Evolutionary conservation across 2,113 vertebrate species (phyloP).

Genomic region (Heterotilapia buettikoferi): DNA sequence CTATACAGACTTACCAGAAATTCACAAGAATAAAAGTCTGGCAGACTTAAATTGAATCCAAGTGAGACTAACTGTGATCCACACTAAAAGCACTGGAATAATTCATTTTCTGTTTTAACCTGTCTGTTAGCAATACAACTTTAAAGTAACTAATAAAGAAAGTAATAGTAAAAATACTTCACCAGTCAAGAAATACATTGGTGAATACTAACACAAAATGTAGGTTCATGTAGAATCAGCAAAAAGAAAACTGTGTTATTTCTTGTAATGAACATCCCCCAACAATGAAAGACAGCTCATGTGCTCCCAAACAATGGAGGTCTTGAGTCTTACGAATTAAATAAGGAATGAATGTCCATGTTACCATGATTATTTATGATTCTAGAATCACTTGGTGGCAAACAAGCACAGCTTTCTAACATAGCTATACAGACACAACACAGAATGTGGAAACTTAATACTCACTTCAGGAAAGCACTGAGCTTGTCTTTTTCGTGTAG

Average conservation of each 20-base stretch:
- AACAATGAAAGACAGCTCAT: background rate
- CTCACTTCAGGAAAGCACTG: background rate
- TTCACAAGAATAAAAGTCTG: background rate
- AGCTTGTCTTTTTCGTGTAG: background rate
- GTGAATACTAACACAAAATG: no score
- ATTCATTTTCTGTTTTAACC: background rate
- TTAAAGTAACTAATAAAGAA: background rate
- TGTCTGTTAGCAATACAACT: background rate
- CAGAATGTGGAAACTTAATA: fast-evolving
- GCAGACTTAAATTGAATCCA: fast-evolving
- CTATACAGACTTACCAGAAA: background rate
- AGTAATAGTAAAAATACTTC: background rate
- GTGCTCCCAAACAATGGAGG: background rate
- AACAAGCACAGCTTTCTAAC: background rate
- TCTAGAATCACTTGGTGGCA: background rate
- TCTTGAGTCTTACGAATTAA: fast-evolving
- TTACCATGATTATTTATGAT: background rate
- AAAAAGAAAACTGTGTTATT: no score
- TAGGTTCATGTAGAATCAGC: no score
- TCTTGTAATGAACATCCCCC: background rate
- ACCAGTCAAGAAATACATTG: no score
- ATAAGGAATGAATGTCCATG: background rate
- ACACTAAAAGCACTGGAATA: background rate
- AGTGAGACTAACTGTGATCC: background rate
- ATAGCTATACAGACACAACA: background rate